Evolutionary conservation across 2,113 vertebrate genomes (phyloP).

Genomic region (Gila orcuttii): DNA sequence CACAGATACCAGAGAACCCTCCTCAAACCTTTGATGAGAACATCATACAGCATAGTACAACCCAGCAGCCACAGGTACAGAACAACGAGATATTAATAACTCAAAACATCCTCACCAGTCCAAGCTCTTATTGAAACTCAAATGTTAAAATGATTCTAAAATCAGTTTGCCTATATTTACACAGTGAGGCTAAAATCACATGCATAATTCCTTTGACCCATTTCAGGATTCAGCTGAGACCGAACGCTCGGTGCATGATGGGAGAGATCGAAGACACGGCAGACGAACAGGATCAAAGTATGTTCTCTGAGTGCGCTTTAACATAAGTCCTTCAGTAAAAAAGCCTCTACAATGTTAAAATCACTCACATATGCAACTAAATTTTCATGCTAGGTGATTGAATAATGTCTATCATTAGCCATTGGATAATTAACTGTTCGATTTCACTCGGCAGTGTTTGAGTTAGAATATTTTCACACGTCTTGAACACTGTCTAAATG

Average conservation of each 20-base stretch:
- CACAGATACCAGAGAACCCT: not conserved
- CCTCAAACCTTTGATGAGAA: not conserved
- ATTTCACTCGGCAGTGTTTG: not conserved
- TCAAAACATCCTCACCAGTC: not conserved
- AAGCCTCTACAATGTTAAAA: not conserved
- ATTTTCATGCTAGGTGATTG: not conserved
- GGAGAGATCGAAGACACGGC: constrained; percentile 78
- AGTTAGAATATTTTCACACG: too few species aligned
- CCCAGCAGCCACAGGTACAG: constrained; percentile 11
- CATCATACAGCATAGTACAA: not conserved
- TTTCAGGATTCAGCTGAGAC: constrained; percentile 81
- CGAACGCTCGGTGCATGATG: constrained; percentile 78
- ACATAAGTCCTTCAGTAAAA: not conserved
- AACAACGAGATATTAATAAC: not conserved
- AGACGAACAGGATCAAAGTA: constrained; percentile 86
- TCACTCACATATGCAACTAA: not conserved
- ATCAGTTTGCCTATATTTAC: too few species aligned
- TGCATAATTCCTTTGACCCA: not conserved
- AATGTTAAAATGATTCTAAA: not conserved
- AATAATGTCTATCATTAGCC: not conserved
- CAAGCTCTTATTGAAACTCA: not conserved
- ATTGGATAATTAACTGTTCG: not conserved
- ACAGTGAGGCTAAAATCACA: not conserved
- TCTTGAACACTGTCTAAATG: not conserved
- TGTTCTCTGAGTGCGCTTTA: constrained; percentile 79